These are phyloP conservation scores for Halichoerus grypus DNA, from an alignment of 2,113 vertebrate species.

Conservation along the genomic window DNA sequence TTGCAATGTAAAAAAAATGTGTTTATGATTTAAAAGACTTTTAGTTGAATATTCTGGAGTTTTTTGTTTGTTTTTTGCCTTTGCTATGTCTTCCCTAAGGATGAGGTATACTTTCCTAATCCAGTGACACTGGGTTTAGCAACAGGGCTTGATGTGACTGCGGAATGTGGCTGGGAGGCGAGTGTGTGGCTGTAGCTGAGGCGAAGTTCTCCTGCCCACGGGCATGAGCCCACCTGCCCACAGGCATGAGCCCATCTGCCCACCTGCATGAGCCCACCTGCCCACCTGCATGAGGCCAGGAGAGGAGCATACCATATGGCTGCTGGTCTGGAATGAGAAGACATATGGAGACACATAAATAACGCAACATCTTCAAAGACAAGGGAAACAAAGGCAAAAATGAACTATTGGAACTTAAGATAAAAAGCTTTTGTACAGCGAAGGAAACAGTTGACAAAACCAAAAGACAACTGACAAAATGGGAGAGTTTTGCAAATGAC, in stretches of 20 bases:
- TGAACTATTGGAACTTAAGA: too few relatives aligned
- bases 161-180: background rate
- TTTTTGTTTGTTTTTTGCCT: background rate
- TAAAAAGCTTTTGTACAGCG: too few relatives aligned
- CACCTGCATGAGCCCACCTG: too few relatives aligned
- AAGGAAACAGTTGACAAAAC: too few relatives aligned
- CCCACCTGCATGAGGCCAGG: background rate
- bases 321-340: background rate
- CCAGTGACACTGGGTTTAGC: background rate
- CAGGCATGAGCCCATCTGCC: too few relatives aligned
- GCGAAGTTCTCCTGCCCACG: background rate
- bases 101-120: background rate
- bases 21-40: background rate
- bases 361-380: background rate
- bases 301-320: background rate
- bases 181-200: background rate
- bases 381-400: too few relatives aligned
- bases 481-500: too few relatives aligned
- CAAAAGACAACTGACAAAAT: too few relatives aligned
- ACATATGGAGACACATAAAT: too few relatives aligned
- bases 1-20: background rate
- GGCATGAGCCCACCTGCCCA: background rate
- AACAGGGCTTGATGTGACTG: background rate
- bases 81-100: background rate
- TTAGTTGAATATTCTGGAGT: background rate